Base-by-base conservation (phyloP, 2,113 vertebrate genomes). In the Apeltes quadracus region DNA sequence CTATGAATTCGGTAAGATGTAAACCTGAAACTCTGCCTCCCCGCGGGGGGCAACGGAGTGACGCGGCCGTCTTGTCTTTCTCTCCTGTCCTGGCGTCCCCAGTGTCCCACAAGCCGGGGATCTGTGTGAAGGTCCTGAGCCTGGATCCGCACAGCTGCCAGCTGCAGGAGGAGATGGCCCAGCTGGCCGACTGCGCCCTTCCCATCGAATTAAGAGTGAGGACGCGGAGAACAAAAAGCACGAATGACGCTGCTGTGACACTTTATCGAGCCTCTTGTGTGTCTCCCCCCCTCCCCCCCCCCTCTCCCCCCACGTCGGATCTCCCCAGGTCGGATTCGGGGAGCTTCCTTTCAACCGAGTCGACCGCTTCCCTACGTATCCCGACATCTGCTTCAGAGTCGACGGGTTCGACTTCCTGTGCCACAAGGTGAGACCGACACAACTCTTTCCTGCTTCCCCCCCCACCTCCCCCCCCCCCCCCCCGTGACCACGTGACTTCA, bases 91-190 rank as follows among this genome's bases (percentile, higher is more conserved):
- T 80, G 29, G 27, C 39, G 32, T 34, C 48, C 14, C 0, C 62
- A 98, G 96, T 98, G 78, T 97, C 95, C 56, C 96, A 95, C 88
- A 98, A 99, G 84, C 97, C 97, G 3, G 96, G 97, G 74, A 96
- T 95, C 0, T 97, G 96, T 79, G 95, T 98, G 89, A 98, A 98
- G 87, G 96, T 98, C 67, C 92, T 98, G 79, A 98, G 95, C 71
- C 94, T 98, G 77, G 96, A 98, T 79, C 90, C 95, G 89, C 84
- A 93, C 25, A 94, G 93, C 88, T 92, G 94, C 71, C 95, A 84
- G 75, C 93, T 99, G 36, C 95, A 95, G 84, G 96, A 97, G 61
- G 96, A 98, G 67, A 88, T 98, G 93, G 95, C 95, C 58, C 91
- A 96, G 54, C 91, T 98, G 74, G 97, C 98, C 6, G 94, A 96